These are phyloP conservation scores for Manis pentadactyla DNA, from an alignment of 2,797 vertebrate genomes.

Conservation along the genomic window DNA sequence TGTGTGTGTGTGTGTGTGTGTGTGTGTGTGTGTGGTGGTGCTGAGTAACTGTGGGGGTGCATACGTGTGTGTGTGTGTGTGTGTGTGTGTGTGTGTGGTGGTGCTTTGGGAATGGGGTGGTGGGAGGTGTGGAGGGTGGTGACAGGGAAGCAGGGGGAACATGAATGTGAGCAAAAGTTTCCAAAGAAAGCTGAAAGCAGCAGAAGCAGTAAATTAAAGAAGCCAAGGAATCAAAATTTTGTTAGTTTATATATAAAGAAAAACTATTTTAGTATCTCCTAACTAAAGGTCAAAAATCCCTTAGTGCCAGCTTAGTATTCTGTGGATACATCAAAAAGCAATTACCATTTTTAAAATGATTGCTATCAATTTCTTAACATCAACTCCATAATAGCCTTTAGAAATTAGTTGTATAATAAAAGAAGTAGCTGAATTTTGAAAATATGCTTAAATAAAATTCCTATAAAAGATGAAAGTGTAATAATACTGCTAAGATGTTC, in stretches of 20 bases:
- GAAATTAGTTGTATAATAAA: background rate
- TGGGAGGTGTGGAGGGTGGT: too few species aligned
- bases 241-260: background rate
- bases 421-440: background rate
- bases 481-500: background rate
- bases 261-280: background rate
- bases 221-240: background rate
- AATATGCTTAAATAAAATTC: background rate
- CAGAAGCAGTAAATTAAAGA: background rate
- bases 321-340: background rate
- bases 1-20: background rate
- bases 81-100: too few species aligned
- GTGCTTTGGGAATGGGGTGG: accelerated
- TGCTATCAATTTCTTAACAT: background rate
- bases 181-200: background rate
- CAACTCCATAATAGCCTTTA: background rate
- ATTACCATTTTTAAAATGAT: background rate
- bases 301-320: background rate
- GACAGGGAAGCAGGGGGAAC: too few species aligned
- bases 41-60: too few species aligned
- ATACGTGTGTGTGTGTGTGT: too few species aligned
- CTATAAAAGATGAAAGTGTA: background rate
- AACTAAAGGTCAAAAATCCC: background rate
- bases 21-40: too few species aligned
- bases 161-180: background rate